These are phyloP conservation scores for Xerus rutilus DNA, from an alignment of 2,797 vertebrate genomes.

Conservation along the genomic window DNA sequence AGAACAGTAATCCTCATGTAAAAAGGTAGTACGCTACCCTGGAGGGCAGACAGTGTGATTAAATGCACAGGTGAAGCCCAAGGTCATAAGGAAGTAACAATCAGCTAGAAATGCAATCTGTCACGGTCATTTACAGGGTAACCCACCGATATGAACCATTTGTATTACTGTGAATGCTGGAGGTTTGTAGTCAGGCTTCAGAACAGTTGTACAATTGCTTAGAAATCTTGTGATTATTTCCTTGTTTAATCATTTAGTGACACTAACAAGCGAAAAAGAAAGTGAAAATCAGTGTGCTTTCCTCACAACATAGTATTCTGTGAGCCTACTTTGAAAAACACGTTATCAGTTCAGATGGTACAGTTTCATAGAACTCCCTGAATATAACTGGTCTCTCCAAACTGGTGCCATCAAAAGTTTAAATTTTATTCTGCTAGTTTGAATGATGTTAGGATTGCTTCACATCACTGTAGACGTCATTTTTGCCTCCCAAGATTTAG, in stretches of 20 bases:
- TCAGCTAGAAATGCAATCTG: conserved; percentile 83
- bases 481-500: background rate
- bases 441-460: background rate
- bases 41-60: conserved; percentile 86
- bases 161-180: conserved; percentile 52
- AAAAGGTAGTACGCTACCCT: conserved; percentile 77
- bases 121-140: conserved; percentile 79
- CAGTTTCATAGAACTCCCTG: background rate
- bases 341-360: background rate
- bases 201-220: conserved; percentile 69
- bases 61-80: conserved; percentile 86
- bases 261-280: conserved; percentile 64
- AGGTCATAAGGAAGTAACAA: conserved; percentile 85
- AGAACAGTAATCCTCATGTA: conserved; percentile 81
- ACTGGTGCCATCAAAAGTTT: background rate
- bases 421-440: background rate
- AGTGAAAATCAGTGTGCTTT: conserved; percentile 66
- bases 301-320: background rate
- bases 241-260: conserved; percentile 73
- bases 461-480: background rate
- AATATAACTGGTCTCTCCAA: background rate
- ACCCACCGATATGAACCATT: conserved; percentile 78
- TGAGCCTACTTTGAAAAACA: conserved; percentile 69
- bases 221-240: conserved; percentile 78
- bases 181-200: conserved; percentile 66